These are phyloP conservation scores for Coranthus polyacanthus DNA, from an alignment of 2,797 vertebrate genomes.

Conservation along the genomic window DNA sequence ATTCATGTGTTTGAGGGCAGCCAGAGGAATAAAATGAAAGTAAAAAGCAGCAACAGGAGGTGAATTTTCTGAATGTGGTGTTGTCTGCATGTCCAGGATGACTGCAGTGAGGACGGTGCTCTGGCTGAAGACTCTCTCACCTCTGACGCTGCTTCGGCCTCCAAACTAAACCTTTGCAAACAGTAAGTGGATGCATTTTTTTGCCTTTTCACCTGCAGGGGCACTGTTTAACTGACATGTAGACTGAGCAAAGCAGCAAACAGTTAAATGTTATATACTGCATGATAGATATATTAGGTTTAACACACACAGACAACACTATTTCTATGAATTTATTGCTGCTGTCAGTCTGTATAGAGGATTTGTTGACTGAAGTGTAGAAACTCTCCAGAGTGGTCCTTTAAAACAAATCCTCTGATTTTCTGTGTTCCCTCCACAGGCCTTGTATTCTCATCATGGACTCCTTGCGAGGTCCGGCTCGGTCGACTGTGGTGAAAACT, in stretches of 20 bases:
- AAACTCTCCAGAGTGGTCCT: no score
- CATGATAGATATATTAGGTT: no score
- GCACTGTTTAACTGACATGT: no score
- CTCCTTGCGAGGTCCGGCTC: conserved; percentile 93
- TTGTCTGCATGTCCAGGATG: conserved; percentile 83
- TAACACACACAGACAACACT: neutral
- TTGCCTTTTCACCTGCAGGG: neutral
- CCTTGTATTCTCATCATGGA: conserved; percentile 99
- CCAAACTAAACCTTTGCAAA: conserved; percentile 90
- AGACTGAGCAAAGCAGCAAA: no score
- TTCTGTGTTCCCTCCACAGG: conserved; percentile 75
- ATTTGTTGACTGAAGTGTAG: neutral
- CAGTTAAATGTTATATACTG: no score
- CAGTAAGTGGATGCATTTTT: conserved; percentile 90
- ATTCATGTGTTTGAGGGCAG: no score
- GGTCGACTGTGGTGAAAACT: conserved; percentile 96
- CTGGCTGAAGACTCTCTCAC: conserved; percentile 86
- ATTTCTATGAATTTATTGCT: rapidly evolving
- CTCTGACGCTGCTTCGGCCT: conserved; percentile 85
- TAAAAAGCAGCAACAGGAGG: no score
- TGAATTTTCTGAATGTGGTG: neutral
- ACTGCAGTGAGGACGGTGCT: conserved; percentile 93
- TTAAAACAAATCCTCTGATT: neutral
- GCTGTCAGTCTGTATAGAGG: neutral
- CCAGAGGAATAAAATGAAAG: no score